Evolutionary conservation across 2,113 vertebrate species (phyloP).

Genomic region (Stigmatopora argus): DNA sequence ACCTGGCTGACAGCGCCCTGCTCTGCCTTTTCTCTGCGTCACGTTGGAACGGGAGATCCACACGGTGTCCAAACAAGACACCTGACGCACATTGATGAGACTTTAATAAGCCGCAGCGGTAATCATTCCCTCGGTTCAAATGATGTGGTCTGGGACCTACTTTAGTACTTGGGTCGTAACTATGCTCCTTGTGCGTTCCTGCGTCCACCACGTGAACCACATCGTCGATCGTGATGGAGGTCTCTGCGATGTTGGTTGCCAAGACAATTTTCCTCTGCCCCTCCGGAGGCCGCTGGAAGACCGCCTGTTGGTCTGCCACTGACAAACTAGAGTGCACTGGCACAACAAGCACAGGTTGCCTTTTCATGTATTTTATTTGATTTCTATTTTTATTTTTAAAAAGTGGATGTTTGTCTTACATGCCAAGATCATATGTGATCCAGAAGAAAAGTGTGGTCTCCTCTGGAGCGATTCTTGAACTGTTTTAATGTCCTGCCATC

Average conservation of each 20-base stretch:
- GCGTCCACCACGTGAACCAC: constrained; percentile 93
- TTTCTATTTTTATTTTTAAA: neutral
- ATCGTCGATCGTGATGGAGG: constrained; percentile 93
- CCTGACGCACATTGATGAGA: constrained; percentile 58
- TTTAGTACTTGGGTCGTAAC: constrained; percentile 89
- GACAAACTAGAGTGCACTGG: constrained; percentile 94
- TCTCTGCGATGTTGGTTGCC: constrained; percentile 94
- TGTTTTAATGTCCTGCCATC: constrained; percentile 92
- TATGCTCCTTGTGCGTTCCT: constrained; percentile 89
- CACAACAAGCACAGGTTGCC: neutral
- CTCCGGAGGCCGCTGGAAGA: constrained; percentile 80
- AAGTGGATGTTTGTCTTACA: constrained; percentile 65
- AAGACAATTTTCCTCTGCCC: constrained; percentile 87
- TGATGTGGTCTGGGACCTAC: constrained; percentile 44
- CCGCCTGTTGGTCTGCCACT: constrained; percentile 88
- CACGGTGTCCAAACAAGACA: constrained; percentile 90
- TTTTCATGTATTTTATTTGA: neutral
- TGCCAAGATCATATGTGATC: constrained; percentile 81
- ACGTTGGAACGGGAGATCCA: constrained; percentile 93
- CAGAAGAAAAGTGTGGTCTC: constrained; percentile 65
- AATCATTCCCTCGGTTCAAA: neutral
- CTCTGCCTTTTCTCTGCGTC: constrained; percentile 86
- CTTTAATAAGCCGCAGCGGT: neutral
- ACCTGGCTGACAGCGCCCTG: constrained; percentile 91
- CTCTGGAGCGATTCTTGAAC: constrained; percentile 83